Evolutionary conservation across 2,888 invertebrate genomes (phyloP).

Genomic region (Crepidodera aurea): DNA sequence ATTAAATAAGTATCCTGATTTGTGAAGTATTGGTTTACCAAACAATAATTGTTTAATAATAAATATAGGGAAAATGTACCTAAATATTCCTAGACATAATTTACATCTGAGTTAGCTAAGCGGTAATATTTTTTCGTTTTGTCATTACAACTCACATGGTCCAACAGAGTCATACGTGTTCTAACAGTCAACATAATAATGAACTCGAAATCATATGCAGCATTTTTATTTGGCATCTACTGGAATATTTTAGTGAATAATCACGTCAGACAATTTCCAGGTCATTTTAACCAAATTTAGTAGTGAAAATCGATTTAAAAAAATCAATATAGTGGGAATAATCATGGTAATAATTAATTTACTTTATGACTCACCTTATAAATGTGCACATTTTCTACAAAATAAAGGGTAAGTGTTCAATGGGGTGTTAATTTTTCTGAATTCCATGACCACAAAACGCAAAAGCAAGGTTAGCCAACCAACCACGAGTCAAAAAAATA

Average conservation of each 20-base stretch:
- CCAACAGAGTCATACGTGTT: conserved; percentile 14
- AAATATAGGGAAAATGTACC: background rate
- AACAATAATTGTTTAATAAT: background rate
- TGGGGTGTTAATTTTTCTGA: conserved; percentile 38
- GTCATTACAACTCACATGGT: conserved; percentile 7
- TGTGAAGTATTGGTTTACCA: conserved; percentile 1
- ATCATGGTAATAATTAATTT: too few relatives aligned
- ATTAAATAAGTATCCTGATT: too few relatives aligned
- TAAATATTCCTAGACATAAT: conserved; percentile 9
- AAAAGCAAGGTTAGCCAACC: conserved; percentile 56
- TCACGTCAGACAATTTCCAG: too few relatives aligned
- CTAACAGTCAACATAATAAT: background rate
- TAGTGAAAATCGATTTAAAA: too few relatives aligned
- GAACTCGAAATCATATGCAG: background rate
- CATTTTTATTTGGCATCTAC: background rate
- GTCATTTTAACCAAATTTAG: too few relatives aligned
- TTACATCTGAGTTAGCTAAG: conserved; percentile 15
- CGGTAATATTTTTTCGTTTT: background rate
- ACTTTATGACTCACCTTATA: background rate
- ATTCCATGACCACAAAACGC: conserved; percentile 50
- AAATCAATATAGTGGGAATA: too few relatives aligned
- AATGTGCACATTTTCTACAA: background rate
- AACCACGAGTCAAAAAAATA: conserved; percentile 54
- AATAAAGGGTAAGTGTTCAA: conserved; percentile 18
- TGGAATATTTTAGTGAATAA: too few relatives aligned